These are phyloP conservation scores for Calcarius lapponicus DNA, from an alignment of 2,797 vertebrate genomes.

Conservation along the genomic window DNA sequence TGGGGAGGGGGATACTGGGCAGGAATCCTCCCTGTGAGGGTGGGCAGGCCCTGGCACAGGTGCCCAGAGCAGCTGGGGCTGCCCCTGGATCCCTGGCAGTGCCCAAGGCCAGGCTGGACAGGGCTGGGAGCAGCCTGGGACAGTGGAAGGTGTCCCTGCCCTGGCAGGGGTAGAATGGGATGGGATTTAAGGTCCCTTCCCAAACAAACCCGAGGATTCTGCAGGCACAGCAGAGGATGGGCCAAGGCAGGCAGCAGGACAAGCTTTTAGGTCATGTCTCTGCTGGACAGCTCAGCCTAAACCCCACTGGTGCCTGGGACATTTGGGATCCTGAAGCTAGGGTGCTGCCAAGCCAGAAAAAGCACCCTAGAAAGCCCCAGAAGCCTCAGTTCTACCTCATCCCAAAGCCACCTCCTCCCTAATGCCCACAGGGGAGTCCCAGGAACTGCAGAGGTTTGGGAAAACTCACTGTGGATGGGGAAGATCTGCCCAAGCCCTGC, in stretches of 20 bases:
- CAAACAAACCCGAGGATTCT: neutral
- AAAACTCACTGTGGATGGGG: rapidly evolving
- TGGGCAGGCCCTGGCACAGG: no score
- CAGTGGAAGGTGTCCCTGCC: neutral
- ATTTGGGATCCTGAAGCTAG: neutral
- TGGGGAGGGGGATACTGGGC: neutral
- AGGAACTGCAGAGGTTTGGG: neutral
- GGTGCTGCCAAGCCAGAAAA: neutral
- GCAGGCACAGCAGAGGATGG: neutral
- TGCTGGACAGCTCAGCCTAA: neutral
- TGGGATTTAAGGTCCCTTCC: neutral
- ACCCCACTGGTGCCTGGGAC: neutral
- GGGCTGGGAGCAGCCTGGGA: no score
- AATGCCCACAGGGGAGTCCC: neutral
- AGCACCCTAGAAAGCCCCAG: neutral
- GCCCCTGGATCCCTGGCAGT: no score
- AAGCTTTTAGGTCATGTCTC: neutral
- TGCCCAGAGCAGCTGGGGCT: no score
- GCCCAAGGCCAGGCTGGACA: no score
- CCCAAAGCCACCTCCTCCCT: neutral
- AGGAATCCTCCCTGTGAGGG: neutral
- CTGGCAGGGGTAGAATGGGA: rapidly evolving
- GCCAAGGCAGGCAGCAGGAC: neutral
- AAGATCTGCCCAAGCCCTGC: neutral
- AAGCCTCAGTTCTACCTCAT: neutral